A percentile compares a stretch with the other conserved stretches of the same genome.
These are phyloP conservation scores for Charina bottae DNA, from an alignment of 2,113 vertebrate species.

Conservation along the genomic window DNA sequence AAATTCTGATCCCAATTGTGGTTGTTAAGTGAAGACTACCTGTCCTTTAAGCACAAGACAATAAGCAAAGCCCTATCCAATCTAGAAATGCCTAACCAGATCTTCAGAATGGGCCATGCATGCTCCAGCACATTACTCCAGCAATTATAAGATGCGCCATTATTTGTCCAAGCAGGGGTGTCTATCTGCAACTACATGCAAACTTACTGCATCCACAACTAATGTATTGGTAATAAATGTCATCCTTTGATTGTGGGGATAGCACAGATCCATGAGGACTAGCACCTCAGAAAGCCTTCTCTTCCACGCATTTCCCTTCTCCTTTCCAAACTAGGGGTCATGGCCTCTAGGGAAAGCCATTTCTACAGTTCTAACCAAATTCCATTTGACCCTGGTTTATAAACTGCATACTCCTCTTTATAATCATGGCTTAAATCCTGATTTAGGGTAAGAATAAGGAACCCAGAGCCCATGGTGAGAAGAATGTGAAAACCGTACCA, in stretches of 20 bases:
- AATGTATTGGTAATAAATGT: not conserved
- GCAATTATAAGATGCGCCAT: not conserved
- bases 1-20: no score
- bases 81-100: not conserved
- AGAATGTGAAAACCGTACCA: no score
- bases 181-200: not conserved
- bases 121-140: not conserved
- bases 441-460: not conserved
- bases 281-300: not conserved
- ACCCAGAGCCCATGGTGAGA: not conserved
- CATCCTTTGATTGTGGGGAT: not conserved
- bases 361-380: not conserved
- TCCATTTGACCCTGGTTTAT: not conserved
- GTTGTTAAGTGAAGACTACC: no score
- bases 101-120: not conserved
- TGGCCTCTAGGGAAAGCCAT: not conserved
- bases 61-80: not conserved
- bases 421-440: not conserved
- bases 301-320: not conserved
- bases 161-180: not conserved
- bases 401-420: not conserved
- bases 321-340: not conserved
- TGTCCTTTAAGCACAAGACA: not conserved
- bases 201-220: not conserved
- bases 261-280: not conserved